phyloP scores from a whole-genome alignment of 2,113 vertebrate species.

The Perccottus glenii region DNA sequence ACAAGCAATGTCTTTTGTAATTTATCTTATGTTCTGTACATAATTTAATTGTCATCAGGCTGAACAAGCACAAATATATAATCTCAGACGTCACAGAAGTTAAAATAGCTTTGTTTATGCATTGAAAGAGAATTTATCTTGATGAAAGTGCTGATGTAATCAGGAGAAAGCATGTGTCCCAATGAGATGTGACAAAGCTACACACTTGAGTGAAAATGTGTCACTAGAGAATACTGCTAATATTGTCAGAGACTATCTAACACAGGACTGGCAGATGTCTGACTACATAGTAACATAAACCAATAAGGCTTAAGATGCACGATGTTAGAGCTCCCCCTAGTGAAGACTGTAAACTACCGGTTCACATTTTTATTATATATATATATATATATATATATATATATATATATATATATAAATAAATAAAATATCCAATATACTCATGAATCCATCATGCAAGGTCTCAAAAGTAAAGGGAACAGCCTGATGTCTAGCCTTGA shows the following conservation, averaged over 20 bases:
- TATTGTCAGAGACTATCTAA: neutral
- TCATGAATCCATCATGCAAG: no score
- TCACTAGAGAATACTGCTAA: no score
- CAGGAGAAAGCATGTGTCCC: slow-evolving; percentile 2
- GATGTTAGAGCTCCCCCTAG: neutral
- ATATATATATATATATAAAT: no score
- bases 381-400: no score
- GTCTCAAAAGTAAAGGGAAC: no score
- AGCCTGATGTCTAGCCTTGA: no score
- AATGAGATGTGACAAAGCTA: neutral
- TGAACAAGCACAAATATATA: slow-evolving; percentile 3
- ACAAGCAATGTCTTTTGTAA: neutral
- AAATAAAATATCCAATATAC: no score
- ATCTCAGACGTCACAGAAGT: slow-evolving; percentile 3
- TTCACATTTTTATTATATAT: no score
- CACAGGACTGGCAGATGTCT: neutral
- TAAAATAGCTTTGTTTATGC: neutral
- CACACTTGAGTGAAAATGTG: neutral
- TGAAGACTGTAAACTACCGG: neutral
- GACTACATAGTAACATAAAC: neutral
- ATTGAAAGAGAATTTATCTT: neutral
- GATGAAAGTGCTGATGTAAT: slow-evolving; percentile 1
- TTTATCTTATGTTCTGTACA: neutral
- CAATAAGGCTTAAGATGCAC: neutral
- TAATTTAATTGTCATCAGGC: neutral